Conservation (phyloP, 1,140 invertebrate species). For the Melanaphis sacchari region DNA sequence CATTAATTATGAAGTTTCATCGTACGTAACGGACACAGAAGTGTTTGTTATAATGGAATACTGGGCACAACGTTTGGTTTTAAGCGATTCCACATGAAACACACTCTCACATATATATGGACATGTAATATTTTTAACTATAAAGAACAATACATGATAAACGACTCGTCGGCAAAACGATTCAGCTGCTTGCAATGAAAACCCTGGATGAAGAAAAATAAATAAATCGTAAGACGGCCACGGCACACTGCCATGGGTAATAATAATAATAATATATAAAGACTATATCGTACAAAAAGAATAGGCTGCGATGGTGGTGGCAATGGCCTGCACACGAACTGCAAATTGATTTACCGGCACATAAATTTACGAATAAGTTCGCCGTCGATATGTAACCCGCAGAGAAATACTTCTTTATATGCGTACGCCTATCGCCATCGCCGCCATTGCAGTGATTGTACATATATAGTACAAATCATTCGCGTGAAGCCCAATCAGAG, state of each 20-base stretch:
- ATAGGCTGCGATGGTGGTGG: background rate
- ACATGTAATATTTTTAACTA: slow-evolving; percentile 17
- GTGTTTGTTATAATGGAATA: background rate
- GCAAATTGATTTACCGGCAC: slow-evolving; percentile 38
- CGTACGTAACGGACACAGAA: background rate
- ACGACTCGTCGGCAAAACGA: slow-evolving; percentile 14
- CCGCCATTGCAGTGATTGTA: background rate
- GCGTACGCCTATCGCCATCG: background rate
- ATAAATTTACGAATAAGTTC: slow-evolving; percentile 43
- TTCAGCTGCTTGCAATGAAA: background rate
- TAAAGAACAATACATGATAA: slow-evolving; percentile 16
- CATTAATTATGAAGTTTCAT: slow-evolving; percentile 13
- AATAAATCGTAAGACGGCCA: background rate
- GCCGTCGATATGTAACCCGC: background rate
- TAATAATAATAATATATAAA: background rate
- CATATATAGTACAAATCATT: background rate
- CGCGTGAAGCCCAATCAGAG: background rate
- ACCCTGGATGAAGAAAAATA: slow-evolving; percentile 3
- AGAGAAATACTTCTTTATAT: slow-evolving; percentile 1
- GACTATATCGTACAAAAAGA: background rate
- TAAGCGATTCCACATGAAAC: slow-evolving; percentile 1
- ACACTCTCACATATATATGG: background rate
- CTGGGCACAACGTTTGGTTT: background rate
- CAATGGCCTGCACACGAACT: slow-evolving; percentile 19
- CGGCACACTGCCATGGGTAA: background rate